Evolutionary conservation across 2,113 vertebrate species (phyloP), one percentile per base, ranked within the genome.

Genomic region (Eretmochelys imbricata): DNA sequence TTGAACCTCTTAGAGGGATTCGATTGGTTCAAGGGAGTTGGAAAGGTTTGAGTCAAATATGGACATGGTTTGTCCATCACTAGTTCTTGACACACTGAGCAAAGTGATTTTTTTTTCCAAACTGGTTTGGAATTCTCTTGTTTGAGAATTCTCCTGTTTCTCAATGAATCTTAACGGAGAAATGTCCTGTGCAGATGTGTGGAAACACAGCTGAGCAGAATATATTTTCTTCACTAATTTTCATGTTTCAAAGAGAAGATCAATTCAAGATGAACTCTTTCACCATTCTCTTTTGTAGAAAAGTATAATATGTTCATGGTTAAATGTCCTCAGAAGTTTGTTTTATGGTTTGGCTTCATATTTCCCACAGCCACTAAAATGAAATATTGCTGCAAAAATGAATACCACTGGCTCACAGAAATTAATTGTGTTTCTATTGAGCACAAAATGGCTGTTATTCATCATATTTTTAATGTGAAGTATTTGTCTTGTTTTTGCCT

Each of bases 371-470:
- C 48, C 85, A 89, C 87, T 95, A 81, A 96, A 96, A 93, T 93
- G 88, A 97, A 97, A 89, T 82, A 94, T 55, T 95, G 24, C 51
- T 95, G 51, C 89, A 93, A 93, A 98, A 96, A 92, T 80, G 76
- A 75, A 80, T 72, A 88, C 14, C 50, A 89, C 49, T 80, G 8
- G 95, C 95, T 98, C 89, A 93, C 29, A 97, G 93, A 98, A 93
- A 95, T 96, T 86, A 97, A 78, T 54, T 85, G 88, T 83, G 49
- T 86, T 95, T 97, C 91, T 89, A 91, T 29, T 90, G 79, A 96
- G 62, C 59, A 87, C 80, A 85, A 94, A 96, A 91, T 49, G 90
- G 50, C 90, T 96, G 93, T 90, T 87, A 97, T 96, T 96, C 69
- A 42, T 12, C 10, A 22, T 76, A 92, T 95, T 62, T 97, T 98